phyloP scores from a whole-genome alignment of 1,140 invertebrate genomes.

The Agrilus planipennis region DNA sequence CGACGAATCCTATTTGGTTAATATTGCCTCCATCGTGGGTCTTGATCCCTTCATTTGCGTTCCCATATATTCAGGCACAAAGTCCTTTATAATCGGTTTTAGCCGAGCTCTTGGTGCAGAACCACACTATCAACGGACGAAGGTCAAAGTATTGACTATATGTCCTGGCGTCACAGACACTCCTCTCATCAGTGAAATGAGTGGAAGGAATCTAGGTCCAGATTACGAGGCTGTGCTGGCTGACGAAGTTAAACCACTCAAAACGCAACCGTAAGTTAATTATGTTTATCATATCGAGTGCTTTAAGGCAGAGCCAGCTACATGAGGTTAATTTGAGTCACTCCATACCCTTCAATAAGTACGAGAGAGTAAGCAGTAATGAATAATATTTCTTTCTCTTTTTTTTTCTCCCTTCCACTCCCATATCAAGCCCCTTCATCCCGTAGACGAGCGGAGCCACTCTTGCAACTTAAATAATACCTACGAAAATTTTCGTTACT shows the following conservation, averaged over 20 bases:
- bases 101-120: constrained; percentile 13
- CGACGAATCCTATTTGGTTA: constrained; percentile 19
- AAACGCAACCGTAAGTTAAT: background rate
- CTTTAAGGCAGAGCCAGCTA: background rate
- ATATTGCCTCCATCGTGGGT: constrained; percentile 18
- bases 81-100: constrained; percentile 18
- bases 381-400: background rate
- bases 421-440: too few species aligned
- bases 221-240: background rate
- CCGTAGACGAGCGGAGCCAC: too few species aligned
- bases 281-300: background rate
- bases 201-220: background rate
- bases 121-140: constrained; percentile 18
- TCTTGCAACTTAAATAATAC: too few species aligned
- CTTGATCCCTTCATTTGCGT: constrained; percentile 10
- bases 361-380: too few species aligned
- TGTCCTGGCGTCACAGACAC: constrained; percentile 29
- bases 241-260: background rate
- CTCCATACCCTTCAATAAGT: too few species aligned
- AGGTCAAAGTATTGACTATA: constrained; percentile 26
- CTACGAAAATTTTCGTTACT: too few species aligned
- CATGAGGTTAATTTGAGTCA: too few species aligned
- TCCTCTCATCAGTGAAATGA: constrained; percentile 9
- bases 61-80: constrained; percentile 21
- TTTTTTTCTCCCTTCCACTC: too few species aligned